A percentile compares a stretch with the other conserved stretches of the same genome.
Evolutionary conservation across 2,888 invertebrate genomes (phyloP).

Genomic region (Hydriomena furcata): DNA sequence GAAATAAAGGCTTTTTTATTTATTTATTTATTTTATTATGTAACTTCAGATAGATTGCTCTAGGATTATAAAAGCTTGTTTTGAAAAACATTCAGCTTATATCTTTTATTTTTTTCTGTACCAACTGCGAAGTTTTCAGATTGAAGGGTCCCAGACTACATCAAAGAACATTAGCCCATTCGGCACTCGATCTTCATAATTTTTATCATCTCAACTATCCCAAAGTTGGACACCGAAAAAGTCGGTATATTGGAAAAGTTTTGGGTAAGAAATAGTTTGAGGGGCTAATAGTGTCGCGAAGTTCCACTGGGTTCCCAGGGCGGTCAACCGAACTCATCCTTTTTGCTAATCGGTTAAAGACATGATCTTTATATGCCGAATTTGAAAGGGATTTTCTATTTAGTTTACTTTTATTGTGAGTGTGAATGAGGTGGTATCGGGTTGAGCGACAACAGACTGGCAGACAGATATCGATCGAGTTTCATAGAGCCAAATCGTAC

Average conservation of each 20-base stretch:
- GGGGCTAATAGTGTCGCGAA: slow-evolving; percentile 29
- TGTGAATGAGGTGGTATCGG: too few species aligned
- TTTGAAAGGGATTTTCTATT: background rate
- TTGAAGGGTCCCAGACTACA: slow-evolving; percentile 8
- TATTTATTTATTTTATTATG: too few species aligned
- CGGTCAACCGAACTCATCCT: slow-evolving; percentile 20
- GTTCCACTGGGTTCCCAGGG: slow-evolving; percentile 24
- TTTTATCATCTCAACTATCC: slow-evolving; percentile 27
- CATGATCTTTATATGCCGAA: slow-evolving; percentile 7
- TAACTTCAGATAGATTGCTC: too few species aligned
- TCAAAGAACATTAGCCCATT: slow-evolving; percentile 7
- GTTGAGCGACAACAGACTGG: too few species aligned
- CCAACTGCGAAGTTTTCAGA: too few species aligned
- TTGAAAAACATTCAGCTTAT: too few species aligned
- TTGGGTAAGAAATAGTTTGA: slow-evolving; percentile 44
- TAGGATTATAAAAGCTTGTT: too few species aligned
- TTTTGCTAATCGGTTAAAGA: slow-evolving; percentile 24
- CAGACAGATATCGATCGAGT: too few species aligned
- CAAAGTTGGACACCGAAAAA: slow-evolving; percentile 38
- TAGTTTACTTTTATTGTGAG: too few species aligned
- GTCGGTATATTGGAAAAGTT: slow-evolving; percentile 60
- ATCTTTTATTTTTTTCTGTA: too few species aligned
- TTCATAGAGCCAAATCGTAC: too few species aligned
- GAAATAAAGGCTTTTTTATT: too few species aligned
- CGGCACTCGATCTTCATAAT: slow-evolving; percentile 25